Evolutionary conservation across 2,797 vertebrate genomes (phyloP).

Genomic region (Perodicticus potto): DNA sequence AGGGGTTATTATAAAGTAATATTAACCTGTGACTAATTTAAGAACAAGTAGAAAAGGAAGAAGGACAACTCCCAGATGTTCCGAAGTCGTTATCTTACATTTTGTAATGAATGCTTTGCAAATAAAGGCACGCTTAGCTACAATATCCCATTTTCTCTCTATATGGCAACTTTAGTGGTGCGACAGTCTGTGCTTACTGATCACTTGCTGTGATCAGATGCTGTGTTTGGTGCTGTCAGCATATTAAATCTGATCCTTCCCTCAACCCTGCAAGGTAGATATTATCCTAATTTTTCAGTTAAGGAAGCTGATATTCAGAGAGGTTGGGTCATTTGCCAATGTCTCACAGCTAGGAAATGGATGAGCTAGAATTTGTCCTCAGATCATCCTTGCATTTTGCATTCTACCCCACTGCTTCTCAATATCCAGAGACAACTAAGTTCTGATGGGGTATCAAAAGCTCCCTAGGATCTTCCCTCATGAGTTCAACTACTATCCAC

Average conservation of each 20-base stretch:
- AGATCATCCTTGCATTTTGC: neutral
- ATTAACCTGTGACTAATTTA: slow-evolving; percentile 46
- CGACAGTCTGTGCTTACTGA: neutral
- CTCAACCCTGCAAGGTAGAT: neutral
- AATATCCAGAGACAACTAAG: neutral
- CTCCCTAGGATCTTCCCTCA: neutral
- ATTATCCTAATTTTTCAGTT: neutral
- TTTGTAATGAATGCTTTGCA: too few relatives aligned
- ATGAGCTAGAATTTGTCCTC: neutral
- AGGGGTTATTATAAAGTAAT: slow-evolving; percentile 17
- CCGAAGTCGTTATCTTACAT: neutral
- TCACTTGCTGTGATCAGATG: neutral
- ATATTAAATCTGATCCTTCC: neutral
- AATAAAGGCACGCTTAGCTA: too few relatives aligned
- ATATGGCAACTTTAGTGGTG: too few relatives aligned
- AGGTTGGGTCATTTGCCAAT: neutral
- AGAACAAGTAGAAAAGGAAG: slow-evolving; percentile 49
- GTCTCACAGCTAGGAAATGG: neutral
- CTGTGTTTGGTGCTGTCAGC: neutral
- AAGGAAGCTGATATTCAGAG: neutral
- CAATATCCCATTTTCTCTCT: too few relatives aligned
- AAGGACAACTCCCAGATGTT: neutral
- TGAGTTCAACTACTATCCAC: neutral
- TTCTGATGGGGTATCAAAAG: neutral
- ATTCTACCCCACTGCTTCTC: neutral